These are phyloP conservation scores for Pollenia griseotomentosa DNA, from an alignment of 2,888 invertebrate species.

Conservation along the genomic window DNA sequence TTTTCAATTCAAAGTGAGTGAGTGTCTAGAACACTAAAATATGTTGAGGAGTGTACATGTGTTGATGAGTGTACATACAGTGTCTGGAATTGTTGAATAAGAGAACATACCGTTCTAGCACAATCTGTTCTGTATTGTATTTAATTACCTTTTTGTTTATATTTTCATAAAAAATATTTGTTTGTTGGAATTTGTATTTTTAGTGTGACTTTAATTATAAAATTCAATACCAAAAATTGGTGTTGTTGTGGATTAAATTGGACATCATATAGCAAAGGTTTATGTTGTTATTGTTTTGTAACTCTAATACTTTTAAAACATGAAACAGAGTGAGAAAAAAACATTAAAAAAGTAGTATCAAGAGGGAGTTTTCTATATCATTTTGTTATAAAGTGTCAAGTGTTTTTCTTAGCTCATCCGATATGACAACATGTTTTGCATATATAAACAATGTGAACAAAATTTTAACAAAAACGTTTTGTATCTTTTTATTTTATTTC, in stretches of 20 bases:
- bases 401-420: conserved; percentile 13
- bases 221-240: conserved; percentile 31
- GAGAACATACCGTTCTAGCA: conserved; percentile 8
- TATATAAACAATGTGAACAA: conserved; percentile 1
- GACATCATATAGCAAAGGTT: neutral
- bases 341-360: neutral
- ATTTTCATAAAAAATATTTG: conserved; percentile 19
- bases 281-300: neutral
- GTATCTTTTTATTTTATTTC: neutral
- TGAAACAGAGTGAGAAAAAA: neutral
- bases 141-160: conserved; percentile 56
- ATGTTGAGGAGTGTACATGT: neutral
- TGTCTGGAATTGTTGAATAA: conserved; percentile 31
- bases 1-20: conserved; percentile 8
- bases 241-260: conserved; percentile 9
- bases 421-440: conserved; percentile 61
- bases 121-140: conserved; percentile 55
- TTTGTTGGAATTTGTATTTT: conserved; percentile 14
- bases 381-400: conserved; percentile 45
- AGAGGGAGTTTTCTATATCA: neutral
- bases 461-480: neutral
- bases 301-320: neutral
- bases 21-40: neutral
- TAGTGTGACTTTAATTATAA: conserved; percentile 56
- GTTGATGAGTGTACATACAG: neutral